Evolutionary conservation across 2,888 invertebrate genomes (phyloP), one percentile per base, ranked within the genome.

Genomic region (Phengaris alcon): DNA sequence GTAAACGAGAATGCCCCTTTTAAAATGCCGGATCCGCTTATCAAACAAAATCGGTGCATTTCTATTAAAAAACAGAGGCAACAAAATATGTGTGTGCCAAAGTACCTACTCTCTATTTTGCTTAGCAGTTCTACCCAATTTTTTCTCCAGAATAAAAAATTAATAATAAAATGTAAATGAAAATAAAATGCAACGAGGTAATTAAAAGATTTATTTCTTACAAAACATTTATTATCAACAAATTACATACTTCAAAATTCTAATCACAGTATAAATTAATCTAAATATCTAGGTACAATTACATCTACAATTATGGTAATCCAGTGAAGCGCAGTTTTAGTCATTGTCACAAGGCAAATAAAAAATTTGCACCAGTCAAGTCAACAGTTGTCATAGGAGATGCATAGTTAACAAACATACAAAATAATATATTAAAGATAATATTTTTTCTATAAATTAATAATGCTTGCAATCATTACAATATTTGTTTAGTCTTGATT

Each of bases 241-340:
- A 87, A 83, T 86, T 77, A 75, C 86, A 85, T 77, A 76, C 86
- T 85, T 85, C 83, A 81, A 80, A 78, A 82, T 86, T 84, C 84
- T 87, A 89, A 88, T 89, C 88, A 89, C 89, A 88, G 87, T 77
- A 83, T 84, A 79, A 87, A 88, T 86, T 86, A 87, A 85, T 85
- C 84, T 80, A 79, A 76, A 72, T 69, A 69, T 68, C 44, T 68
- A 68, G 68, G 12, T 72, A 72, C 72, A 72, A 70, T 72, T 72
- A 51, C 48, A 72, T 22, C 72, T 72, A 44, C 22, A 75, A 70
- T 15, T 69, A 75, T 75, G 57, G 57, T 69, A 69, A 75, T 22
- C 48, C 51, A 69, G 70, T 54, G 13, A 35, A 72, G 51, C 52
- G 35, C 54, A 72, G 52, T 72, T 72, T 44, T 70, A 7, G 72